Evolutionary conservation across 2,888 invertebrate genomes (phyloP), one percentile per base, ranked within the genome.

Genomic region (Aethes cnicana): DNA sequence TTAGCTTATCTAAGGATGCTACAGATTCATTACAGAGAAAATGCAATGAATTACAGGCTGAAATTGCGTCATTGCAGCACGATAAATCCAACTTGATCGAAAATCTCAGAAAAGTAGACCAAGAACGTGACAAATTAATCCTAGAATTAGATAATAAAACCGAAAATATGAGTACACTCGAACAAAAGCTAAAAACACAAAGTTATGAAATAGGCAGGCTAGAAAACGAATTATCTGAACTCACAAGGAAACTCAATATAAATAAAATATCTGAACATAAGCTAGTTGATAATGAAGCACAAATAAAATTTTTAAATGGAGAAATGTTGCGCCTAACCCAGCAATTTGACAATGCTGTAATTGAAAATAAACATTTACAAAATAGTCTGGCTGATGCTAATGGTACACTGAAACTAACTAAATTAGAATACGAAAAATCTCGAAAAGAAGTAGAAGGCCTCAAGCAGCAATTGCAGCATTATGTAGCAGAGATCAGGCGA

Each of bases 401-500:
- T 64, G 92, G 92, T 55, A 93, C 93, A 69, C 81, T 92, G 48
- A 91, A 92, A 62, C 82, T 91, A 17, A 85, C 92, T 9, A 92
- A 92, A 59, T 92, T 91, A 60, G 94, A 95, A 72, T 86, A 95
- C 61, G 94, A 94, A 44, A 91, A 92, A 48, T 92, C 93, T 11
- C 91, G 91, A 60, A 91, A 92, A 68, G 95, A 96, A 84, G 93
- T 95, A 14, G 93, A 93, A 48, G 92, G 93, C 62, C 81, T 96
- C 56, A 95, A 94, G 72, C 91, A 92, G 56, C 95, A 96, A 70
- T 78, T 96, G 54, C 95, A 95, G 68, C 94, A 95, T 66, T 96
- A 96, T 81, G 95, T 96, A 3, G 92, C 93, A 63, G 95, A 96
- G 88, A 93, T 96, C 9, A 93, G 94, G 68, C 90, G 94, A 63